Conservation (phyloP, 2,113 vertebrate genomes). For the Oncorhynchus keta region DNA sequence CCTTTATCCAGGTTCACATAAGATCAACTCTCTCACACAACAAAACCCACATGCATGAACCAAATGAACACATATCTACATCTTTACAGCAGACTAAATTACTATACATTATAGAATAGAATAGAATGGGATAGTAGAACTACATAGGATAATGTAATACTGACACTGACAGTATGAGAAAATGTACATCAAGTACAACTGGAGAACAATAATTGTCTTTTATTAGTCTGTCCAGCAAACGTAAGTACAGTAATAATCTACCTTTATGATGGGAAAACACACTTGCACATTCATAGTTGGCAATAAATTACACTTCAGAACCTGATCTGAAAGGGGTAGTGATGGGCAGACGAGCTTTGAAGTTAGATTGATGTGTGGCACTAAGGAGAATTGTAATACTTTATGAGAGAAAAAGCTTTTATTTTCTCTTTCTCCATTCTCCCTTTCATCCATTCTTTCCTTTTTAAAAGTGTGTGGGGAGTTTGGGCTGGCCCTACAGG, state of each 20-base stretch:
- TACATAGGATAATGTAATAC: too few relatives aligned
- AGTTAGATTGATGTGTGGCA: constrained; percentile 58
- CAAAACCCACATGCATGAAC: neutral
- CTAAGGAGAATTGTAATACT: constrained; percentile 40
- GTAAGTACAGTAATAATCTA: constrained; percentile 19
- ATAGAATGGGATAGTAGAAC: too few relatives aligned
- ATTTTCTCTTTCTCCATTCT: constrained; percentile 35
- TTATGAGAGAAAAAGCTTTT: constrained; percentile 48
- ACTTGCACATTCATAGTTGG: constrained; percentile 39
- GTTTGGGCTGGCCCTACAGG: constrained; percentile 24
- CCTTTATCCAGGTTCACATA: too few relatives aligned
- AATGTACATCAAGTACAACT: constrained; percentile 12
- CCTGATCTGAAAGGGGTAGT: constrained; percentile 44
- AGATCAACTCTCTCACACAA: too few relatives aligned
- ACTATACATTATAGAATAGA: too few relatives aligned
- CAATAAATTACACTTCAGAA: constrained; percentile 36
- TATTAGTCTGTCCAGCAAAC: neutral
- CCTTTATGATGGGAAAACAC: constrained; percentile 40
- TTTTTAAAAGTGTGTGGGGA: constrained; percentile 14
- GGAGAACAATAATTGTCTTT: neutral
- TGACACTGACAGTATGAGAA: neutral
- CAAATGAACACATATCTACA: too few relatives aligned
- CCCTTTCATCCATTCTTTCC: constrained; percentile 42
- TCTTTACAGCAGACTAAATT: too few relatives aligned
- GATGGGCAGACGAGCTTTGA: constrained; percentile 48